Percentiles rank a stretch among this genome's conserved stretches.
phyloP scores from a whole-genome alignment of 2,888 invertebrate genomes.

The Terebella lapidaria region DNA sequence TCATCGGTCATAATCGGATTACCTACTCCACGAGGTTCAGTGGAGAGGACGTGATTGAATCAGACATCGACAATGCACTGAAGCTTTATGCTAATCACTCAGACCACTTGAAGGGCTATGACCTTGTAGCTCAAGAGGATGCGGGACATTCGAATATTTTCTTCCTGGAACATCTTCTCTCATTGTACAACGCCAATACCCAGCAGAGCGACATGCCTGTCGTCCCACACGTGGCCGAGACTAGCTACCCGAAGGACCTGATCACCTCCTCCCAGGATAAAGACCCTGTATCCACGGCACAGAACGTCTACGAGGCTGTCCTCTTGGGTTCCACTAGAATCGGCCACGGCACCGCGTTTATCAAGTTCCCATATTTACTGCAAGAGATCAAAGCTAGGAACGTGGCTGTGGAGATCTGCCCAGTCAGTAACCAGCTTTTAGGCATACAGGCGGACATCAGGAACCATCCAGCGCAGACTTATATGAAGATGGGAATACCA shows the following conservation, averaged over 20 bases:
- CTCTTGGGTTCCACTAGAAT: conserved; percentile 25
- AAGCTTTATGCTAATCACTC: conserved; percentile 20
- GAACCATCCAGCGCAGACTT: conserved; percentile 26
- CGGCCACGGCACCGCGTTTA: conserved; percentile 27
- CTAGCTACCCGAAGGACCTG: conserved; percentile 27
- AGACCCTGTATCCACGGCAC: conserved; percentile 23
- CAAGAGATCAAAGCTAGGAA: conserved; percentile 13
- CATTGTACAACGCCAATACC: conserved; percentile 10
- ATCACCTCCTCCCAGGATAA: conserved; percentile 11
- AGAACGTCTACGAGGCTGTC: conserved; percentile 29
- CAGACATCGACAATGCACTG: conserved; percentile 5
- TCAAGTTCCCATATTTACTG: conserved; percentile 26
- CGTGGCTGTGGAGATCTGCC: conserved; percentile 26
- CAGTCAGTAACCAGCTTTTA: conserved; percentile 28
- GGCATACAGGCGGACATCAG: conserved; percentile 28
- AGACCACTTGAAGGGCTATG: conserved; percentile 23
- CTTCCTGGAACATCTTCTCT: conserved; percentile 19
- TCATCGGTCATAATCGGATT: conserved; percentile 22
- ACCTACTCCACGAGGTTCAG: conserved; percentile 6
- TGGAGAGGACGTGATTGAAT: neutral
- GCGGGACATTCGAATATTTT: conserved; percentile 22
- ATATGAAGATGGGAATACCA: conserved; percentile 23
- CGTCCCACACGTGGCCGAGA: conserved; percentile 26
- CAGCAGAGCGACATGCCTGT: conserved; percentile 14
- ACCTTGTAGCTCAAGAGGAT: conserved; percentile 26